Evolutionary conservation across 2,113 vertebrate genomes (phyloP).

Genomic region (Saguinus midas): DNA sequence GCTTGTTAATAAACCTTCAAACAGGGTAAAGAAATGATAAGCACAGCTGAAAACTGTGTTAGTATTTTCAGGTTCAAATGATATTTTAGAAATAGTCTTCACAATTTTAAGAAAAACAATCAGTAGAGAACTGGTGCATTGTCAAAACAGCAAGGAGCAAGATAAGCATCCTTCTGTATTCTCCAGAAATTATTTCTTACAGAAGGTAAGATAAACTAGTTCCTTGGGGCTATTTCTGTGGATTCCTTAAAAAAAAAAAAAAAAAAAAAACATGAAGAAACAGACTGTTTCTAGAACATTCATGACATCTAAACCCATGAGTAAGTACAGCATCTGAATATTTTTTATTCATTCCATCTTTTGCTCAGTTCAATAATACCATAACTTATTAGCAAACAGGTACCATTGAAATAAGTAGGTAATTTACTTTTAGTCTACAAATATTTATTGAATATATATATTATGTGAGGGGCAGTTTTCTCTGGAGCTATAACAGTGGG

Average conservation of each 20-base stretch:
- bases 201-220: not conserved
- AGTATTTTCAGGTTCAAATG: slow-evolving; percentile 8
- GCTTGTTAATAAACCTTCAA: slow-evolving; percentile 25
- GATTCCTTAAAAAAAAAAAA: not conserved
- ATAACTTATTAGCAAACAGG: not conserved
- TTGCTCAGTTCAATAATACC: slow-evolving; percentile 21
- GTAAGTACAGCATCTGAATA: not conserved
- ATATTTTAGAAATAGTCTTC: not conserved
- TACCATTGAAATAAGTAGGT: not conserved
- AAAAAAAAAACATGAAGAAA: not conserved
- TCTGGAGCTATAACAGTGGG: not conserved
- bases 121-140: not conserved
- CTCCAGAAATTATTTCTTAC: not conserved
- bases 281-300: not conserved
- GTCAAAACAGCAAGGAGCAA: slow-evolving; percentile 17
- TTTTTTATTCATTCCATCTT: slow-evolving; percentile 29
- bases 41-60: not conserved
- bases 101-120: not conserved
- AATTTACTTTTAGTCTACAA: not conserved
- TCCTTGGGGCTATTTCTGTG: not conserved
- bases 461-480: not conserved
- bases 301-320: not conserved
- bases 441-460: not conserved
- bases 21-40: not conserved
- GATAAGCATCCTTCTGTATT: not conserved